Base-by-base conservation (phyloP, 1,140 invertebrate species). In the Bombus difficillimus region DNA sequence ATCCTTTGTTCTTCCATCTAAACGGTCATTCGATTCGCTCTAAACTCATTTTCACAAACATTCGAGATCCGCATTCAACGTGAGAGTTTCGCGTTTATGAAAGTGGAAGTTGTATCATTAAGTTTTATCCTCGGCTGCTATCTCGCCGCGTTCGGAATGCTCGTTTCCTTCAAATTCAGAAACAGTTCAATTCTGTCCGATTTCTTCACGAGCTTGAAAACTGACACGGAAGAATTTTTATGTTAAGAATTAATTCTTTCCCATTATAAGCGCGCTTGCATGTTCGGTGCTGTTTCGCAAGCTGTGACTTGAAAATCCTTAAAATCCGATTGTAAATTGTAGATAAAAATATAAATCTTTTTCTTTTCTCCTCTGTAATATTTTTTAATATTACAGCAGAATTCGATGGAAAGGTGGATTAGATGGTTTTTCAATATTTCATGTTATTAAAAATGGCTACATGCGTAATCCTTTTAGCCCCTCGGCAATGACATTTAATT, bases 31-130 rank as follows among this genome's bases (percentile, higher is more conserved):
- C 66, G 32, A 68, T 68, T 68, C 66, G 18, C 18, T 53, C 47
- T 53, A 53, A 53, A 53, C 28, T n/a, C n/a, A 28, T 59, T 59
- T 25, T 59, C 3, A 59, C 18, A 22, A 18, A 34, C 32, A 22
- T 22, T 68, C 64, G 8, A 68, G 15, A 15, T 6, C 12, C 15
- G 15, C 34, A 25, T 25, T 25, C 66, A 25, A 10, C 32, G 32
- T 10, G 34, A 69, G 66, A 69, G 71, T 72, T 72, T 72, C 71
- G 1, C 53, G 47, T 76, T 76, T 59, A 76, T 59, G n/a, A 57
- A 59, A 34, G 53, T 72, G 28, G 28, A 41, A 72, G 71, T 72
- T 72, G 71, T 72, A 22, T 72, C 71, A 32, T 72, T 72, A 72
- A 72, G n/a, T 72, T 72, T 72, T 43, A 72, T 72, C 6, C 28